Base-by-base conservation (phyloP, 2,888 invertebrate species). In the Cheilosia scutellata region DNA sequence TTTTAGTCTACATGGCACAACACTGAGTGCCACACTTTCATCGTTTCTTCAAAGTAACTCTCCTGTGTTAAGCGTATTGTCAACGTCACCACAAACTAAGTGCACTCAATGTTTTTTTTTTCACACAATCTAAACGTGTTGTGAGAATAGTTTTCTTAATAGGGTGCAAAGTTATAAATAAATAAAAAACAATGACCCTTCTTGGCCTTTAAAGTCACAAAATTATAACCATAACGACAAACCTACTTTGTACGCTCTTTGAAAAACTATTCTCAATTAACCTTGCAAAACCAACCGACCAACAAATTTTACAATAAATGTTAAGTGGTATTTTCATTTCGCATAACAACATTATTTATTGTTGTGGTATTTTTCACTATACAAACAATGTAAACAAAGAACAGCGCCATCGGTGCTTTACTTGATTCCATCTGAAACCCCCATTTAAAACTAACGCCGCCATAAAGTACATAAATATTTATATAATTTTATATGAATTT, bases 261-360 rank as follows among this genome's bases (percentile, higher is more conserved):
- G 37, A 11, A 4, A 11, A 37, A 44, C n/a, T 44, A 13, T 4
- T 13, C 5, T 6, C 16, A 5, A 44, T 44, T 44, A 44, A 44
- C 16, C 37, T 37, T 37, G 37, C 16, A 44, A 16, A 44, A 44
- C 5, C 44, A 44, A 44, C 44, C 44, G 16, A 11, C 51, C 27
- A 20, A 7, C 16, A 16, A 51, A 20, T 51, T 51, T 16, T 44
- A 44, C 44, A 44, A 44, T 44, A 37, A 37, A 44, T 44, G 44
- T 16, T 13, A 44, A 44, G 44, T 44, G 16, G 13, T n/a, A 13
- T 44, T n/a, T 44, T 29, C 7, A 31, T 47, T 63, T 13, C 27
- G 42, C 25, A 58, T 40, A 58, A 13, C 40, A 13, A 60, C 13
- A n/a, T 62, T 16, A 31, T 44, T 62, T 62, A n/a, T 62, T 47